Percentiles rank a stretch among this genome's conserved stretches.
These are phyloP conservation scores for Ruditapes philippinarum DNA, from an alignment of 1,140 invertebrate species.

Conservation along the genomic window DNA sequence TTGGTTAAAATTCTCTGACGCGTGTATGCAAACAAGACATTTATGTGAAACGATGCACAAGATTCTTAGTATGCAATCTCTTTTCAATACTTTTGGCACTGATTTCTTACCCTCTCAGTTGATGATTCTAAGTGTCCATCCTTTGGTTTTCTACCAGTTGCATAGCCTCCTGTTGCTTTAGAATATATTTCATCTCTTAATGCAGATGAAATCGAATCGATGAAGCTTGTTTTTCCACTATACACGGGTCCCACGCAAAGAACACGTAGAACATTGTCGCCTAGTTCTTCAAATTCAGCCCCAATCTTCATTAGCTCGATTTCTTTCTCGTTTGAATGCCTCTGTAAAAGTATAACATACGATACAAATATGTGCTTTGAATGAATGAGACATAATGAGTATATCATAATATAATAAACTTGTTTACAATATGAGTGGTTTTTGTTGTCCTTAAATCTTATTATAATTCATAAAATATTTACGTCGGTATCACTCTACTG, in stretches of 20 bases:
- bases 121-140: background rate
- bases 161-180: background rate
- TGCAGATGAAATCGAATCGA: background rate
- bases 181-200: background rate
- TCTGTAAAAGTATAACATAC: background rate
- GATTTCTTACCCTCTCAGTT: background rate
- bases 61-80: too few species aligned
- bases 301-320: background rate
- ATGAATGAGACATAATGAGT: too few species aligned
- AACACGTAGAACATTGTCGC: background rate
- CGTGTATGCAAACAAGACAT: too few species aligned
- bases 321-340: background rate
- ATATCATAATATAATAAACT: too few species aligned
- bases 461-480: too few species aligned
- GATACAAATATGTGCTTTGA: too few species aligned
- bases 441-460: too few species aligned
- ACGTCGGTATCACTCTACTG: too few species aligned
- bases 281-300: background rate
- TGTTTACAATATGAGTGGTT: too few species aligned
- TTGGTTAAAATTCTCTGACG: too few species aligned
- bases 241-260: background rate
- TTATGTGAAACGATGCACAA: too few species aligned
- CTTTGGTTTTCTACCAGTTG: background rate
- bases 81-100: too few species aligned
- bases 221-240: background rate